Conservation (phyloP, 2,797 vertebrate genomes). For the Pantherophis vulpinus region DNA sequence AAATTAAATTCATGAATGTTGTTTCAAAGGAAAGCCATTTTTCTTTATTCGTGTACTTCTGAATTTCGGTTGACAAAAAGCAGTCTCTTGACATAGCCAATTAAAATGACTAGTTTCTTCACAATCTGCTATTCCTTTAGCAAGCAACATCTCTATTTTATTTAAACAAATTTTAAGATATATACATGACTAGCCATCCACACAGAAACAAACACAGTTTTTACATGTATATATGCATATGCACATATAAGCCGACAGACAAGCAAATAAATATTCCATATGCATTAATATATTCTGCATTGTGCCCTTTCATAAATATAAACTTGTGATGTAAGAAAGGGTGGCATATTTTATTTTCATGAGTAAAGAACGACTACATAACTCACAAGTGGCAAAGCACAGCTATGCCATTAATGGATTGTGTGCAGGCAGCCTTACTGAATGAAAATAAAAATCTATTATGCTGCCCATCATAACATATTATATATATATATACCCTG, state of each 20-base stretch:
- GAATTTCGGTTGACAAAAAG: constrained; percentile 49
- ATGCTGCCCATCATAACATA: constrained; percentile 49
- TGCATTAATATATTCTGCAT: constrained; percentile 46
- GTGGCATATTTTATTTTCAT: constrained; percentile 62
- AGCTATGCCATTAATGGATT: constrained; percentile 55
- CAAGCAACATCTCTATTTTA: constrained; percentile 16
- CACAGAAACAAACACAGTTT: constrained; percentile 5
- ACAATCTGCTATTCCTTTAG: background rate
- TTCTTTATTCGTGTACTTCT: constrained; percentile 48
- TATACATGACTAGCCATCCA: constrained; percentile 2
- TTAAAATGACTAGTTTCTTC: constrained; percentile 49
- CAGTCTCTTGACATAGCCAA: constrained; percentile 22
- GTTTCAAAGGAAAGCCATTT: constrained; percentile 39
- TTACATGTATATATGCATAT: constrained; percentile 7
- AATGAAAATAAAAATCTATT: constrained; percentile 61
- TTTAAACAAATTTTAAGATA: constrained; percentile 15
- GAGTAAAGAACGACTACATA: constrained; percentile 61
- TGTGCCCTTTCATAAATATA: constrained; percentile 57
- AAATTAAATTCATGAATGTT: constrained; percentile 33
- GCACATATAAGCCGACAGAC: constrained; percentile 31
- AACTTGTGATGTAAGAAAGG: constrained; percentile 41
- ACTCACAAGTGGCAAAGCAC: constrained; percentile 59
- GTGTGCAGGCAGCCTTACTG: constrained; percentile 51
- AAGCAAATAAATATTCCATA: constrained; percentile 20
- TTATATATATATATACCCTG: constrained; percentile 64